These are phyloP conservation scores for Whitmania pigra DNA, from an alignment of 1,140 invertebrate genomes.

Conservation along the genomic window DNA sequence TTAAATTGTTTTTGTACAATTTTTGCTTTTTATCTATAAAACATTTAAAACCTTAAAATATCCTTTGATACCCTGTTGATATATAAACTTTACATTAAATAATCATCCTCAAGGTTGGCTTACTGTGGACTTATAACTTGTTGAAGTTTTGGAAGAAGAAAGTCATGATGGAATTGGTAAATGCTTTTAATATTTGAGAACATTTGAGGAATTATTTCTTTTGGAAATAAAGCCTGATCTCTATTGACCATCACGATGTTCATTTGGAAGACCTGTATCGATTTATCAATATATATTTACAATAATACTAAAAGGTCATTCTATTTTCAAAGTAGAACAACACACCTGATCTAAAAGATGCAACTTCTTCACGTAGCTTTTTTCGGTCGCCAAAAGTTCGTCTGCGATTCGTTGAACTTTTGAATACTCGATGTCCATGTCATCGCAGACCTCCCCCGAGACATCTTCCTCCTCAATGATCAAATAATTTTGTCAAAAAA, in stretches of 20 bases:
- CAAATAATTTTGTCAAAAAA: too few relatives aligned
- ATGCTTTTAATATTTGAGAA: conserved; percentile 51
- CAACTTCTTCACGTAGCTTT: conserved; percentile 46
- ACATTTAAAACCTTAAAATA: too few relatives aligned
- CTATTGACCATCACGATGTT: conserved; percentile 35
- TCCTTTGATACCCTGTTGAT: too few relatives aligned
- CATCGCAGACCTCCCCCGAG: too few relatives aligned
- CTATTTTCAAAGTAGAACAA: too few relatives aligned
- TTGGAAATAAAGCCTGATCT: conserved; percentile 43
- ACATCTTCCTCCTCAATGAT: too few relatives aligned
- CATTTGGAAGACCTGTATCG: conserved; percentile 16
- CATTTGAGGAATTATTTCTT: conserved; percentile 46
- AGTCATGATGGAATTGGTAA: conserved; percentile 49
- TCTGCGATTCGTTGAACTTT: conserved; percentile 36
- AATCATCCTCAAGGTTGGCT: too few relatives aligned
- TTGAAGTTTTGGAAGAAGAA: conserved; percentile 48
- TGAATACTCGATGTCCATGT: not conserved
- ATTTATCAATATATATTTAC: too few relatives aligned
- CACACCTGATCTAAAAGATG: conserved; percentile 47
- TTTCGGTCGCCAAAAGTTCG: conserved; percentile 47
- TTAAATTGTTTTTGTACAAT: too few relatives aligned
- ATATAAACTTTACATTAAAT: too few relatives aligned
- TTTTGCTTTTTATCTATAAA: too few relatives aligned
- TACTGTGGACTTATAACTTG: conserved; percentile 35
- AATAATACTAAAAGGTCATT: not conserved